A percentile compares a stretch with the other conserved stretches of the same genome.
These are phyloP conservation scores for Platysteira castanea DNA, from an alignment of 2,113 vertebrate species.

Conservation along the genomic window DNA sequence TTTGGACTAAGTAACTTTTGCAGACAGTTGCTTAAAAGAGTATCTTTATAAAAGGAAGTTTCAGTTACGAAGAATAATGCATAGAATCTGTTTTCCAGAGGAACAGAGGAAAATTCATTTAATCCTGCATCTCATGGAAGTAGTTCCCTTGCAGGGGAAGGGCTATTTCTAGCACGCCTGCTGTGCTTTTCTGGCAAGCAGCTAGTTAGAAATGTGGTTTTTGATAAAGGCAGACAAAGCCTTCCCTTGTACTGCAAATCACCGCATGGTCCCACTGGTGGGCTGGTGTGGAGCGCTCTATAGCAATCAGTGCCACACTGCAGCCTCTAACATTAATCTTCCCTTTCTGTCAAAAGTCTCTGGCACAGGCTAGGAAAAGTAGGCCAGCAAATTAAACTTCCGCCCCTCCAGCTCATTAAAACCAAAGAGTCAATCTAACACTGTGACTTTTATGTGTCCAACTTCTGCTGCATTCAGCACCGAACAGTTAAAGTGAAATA, in stretches of 20 bases:
- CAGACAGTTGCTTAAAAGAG: neutral
- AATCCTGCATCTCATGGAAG: slow-evolving; percentile 3
- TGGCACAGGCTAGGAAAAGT: slow-evolving; percentile 53
- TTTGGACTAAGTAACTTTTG: neutral
- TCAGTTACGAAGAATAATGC: neutral
- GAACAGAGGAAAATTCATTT: neutral
- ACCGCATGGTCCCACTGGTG: slow-evolving; percentile 63
- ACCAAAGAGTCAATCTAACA: slow-evolving; percentile 27
- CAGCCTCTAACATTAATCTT: slow-evolving; percentile 64
- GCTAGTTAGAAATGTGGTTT: slow-evolving; percentile 56
- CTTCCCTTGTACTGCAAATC: slow-evolving; percentile 80
- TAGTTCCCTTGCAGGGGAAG: slow-evolving; percentile 63
- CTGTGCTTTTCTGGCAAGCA: slow-evolving; percentile 69
- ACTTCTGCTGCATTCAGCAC: neutral
- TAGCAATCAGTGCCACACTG: slow-evolving; percentile 63
- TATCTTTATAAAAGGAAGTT: neutral
- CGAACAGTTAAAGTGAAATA: slow-evolving; percentile 48
- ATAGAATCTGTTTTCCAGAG: slow-evolving; percentile 47
- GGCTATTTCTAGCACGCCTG: slow-evolving; percentile 77
- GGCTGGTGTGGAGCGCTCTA: slow-evolving; percentile 64
- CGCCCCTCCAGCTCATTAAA: slow-evolving; percentile 28
- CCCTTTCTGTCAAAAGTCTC: slow-evolving; percentile 46
- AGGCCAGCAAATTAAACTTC: slow-evolving; percentile 49
- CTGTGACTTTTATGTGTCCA: neutral
- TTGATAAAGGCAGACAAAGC: slow-evolving; percentile 82